Conservation (phyloP, 1,140 invertebrate species). For the Hyposmocoma kahamanoa region DNA sequence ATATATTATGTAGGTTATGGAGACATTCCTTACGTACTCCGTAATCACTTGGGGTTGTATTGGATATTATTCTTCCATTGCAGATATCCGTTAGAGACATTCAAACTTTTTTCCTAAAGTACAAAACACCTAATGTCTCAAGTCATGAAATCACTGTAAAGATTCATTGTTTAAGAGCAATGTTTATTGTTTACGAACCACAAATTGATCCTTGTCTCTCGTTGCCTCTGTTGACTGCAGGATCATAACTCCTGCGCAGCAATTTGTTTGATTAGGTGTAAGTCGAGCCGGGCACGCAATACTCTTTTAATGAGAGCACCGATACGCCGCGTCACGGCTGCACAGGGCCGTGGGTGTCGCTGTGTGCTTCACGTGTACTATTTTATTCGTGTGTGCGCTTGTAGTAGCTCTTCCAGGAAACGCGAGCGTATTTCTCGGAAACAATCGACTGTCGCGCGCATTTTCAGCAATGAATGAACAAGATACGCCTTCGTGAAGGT, state of each 20-base stretch:
- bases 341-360: slow-evolving; percentile 50
- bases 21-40: too few relatives aligned
- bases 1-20: too few relatives aligned
- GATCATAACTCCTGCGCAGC: slow-evolving; percentile 32
- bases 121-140: too few relatives aligned
- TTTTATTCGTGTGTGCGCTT: slow-evolving; percentile 38
- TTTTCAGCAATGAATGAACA: slow-evolving; percentile 64
- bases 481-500: slow-evolving; percentile 24
- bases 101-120: too few relatives aligned
- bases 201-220: slow-evolving; percentile 5
- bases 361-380: slow-evolving; percentile 37
- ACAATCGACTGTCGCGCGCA: slow-evolving; percentile 57
- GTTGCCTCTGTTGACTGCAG: slow-evolving; percentile 24
- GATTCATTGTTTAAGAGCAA: too few relatives aligned
- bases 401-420: slow-evolving; percentile 69
- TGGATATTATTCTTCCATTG: too few relatives aligned
- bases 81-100: too few relatives aligned
- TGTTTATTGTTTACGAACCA: too few relatives aligned
- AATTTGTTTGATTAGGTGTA: slow-evolving; percentile 66
- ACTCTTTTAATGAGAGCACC: slow-evolving; percentile 58
- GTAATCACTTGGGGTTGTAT: too few relatives aligned
- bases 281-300: slow-evolving; percentile 57
- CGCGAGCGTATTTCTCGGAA: slow-evolving; percentile 62
- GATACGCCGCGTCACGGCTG: slow-evolving; percentile 61
- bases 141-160: too few relatives aligned